Evolutionary conservation across 2,888 invertebrate genomes (phyloP), one percentile per base, ranked within the genome.

Genomic region (Eledona agricola): DNA sequence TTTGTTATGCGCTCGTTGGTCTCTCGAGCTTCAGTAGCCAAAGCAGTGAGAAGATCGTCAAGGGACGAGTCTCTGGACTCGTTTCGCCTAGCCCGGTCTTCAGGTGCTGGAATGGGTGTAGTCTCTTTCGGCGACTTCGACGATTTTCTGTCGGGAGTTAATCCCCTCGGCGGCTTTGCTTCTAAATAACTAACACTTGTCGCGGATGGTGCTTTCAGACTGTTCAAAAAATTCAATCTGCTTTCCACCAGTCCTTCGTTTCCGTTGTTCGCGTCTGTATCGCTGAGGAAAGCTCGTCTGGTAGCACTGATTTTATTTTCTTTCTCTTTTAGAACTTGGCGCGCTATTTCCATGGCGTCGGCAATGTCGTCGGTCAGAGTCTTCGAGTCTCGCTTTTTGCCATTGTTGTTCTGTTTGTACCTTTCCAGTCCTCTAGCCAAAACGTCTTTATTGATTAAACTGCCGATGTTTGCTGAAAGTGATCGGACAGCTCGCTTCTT

Each of bases 401-500:
- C 59, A 22, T 66, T 64, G 31, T 54, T 54, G 17, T 59, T 58
- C 20, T 55, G 55, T 28, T 56, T 58, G 2, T 51, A 35, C 40
- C 47, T 58, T 20, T 55, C 50, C 7, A 49, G 35, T 2, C 58
- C 57, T 17, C 49, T 60, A 7, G 58, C 78, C 75, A 78, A 77
- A 1, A 76, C 76, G 3, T 86, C 84, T 62, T 83, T 83, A 66
- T 86, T 86, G 51, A 90, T 86, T 67, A 90, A 80, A 55, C 86
- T 86, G 52, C 89, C 89, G 56, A 93, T 86, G 72, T 93, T 93
- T 0, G 91, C 93, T 0, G 93, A 93, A 34, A 90, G 78, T 1
- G 92, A 92, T 56, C 92, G 80, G 0, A 89, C 87, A 1, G 92
- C 91, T 51, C 90, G 82, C 69, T 89, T 89, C 73, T 90, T 92